phyloP scores from a whole-genome alignment of 2,797 vertebrate species.

The Melanogrammus aeglefinus region DNA sequence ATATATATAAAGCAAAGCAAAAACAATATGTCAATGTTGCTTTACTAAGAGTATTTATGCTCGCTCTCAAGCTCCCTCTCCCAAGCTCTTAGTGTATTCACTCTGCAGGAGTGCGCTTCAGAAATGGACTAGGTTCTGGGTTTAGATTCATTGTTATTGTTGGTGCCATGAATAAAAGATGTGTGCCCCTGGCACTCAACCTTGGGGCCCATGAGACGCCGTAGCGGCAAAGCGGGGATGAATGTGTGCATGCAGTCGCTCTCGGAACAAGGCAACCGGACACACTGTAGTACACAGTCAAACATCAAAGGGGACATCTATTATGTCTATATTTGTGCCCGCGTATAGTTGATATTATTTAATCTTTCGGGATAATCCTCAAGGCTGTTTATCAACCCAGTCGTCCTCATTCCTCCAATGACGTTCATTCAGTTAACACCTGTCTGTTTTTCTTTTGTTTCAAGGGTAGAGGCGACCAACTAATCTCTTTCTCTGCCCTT shows the following conservation, averaged over 20 bases:
- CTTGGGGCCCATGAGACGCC: constrained; percentile 46
- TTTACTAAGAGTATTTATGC: not conserved
- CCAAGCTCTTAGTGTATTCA: not conserved
- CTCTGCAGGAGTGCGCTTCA: constrained; percentile 7
- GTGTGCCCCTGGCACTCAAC: constrained; percentile 43
- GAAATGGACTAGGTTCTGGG: constrained; percentile 26
- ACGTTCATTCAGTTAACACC: not conserved
- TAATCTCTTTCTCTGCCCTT: not conserved
- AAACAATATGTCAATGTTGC: not conserved
- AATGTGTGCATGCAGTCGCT: constrained; percentile 6
- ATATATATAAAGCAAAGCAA: not conserved
- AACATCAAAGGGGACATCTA: not conserved
- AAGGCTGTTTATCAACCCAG: not conserved
- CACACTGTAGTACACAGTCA: constrained; percentile 28
- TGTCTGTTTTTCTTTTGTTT: not conserved
- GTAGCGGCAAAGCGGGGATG: constrained; percentile 1
- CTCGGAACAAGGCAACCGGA: constrained; percentile 20
- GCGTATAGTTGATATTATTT: not conserved
- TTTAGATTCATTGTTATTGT: constrained; percentile 55
- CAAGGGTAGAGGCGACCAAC: not conserved
- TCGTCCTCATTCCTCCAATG: not conserved
- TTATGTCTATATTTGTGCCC: not conserved
- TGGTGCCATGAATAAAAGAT: constrained; percentile 58
- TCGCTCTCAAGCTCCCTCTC: constrained; percentile 5
- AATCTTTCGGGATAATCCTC: not conserved